Percentiles rank a stretch among this genome's conserved stretches.
Conservation (phyloP, 2,797 vertebrate genomes). For the Chromis chromis region DNA sequence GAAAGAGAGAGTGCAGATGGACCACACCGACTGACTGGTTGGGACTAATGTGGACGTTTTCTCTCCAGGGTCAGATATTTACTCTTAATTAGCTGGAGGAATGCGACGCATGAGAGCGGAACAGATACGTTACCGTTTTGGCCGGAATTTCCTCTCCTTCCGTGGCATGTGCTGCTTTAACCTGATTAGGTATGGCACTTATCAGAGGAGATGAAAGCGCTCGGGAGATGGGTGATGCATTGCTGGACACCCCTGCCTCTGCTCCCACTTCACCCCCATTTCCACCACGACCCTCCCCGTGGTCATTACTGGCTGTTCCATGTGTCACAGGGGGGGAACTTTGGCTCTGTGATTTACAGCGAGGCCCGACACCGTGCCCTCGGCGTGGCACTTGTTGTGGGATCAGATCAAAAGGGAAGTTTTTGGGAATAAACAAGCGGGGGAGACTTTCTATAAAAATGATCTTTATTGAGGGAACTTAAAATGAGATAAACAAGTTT, state of each 20-base stretch:
- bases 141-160: conserved; percentile 85
- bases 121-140: conserved; percentile 88
- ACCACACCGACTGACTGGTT: conserved; percentile 84
- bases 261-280: conserved; percentile 62
- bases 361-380: conserved; percentile 38
- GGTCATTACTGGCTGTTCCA: conserved; percentile 52
- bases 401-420: conserved; percentile 55
- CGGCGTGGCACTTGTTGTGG: conserved; percentile 48
- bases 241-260: conserved; percentile 73
- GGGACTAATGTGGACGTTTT: conserved; percentile 83
- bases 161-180: conserved; percentile 84
- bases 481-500: conserved; percentile 76
- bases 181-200: conserved; percentile 89
- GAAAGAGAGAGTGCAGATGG: conserved; percentile 84
- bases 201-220: conserved; percentile 86
- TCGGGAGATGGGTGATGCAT: conserved; percentile 75
- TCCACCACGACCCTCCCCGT: conserved; percentile 40
- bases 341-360: conserved; percentile 64
- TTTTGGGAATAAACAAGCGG: conserved; percentile 55
- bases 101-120: conserved; percentile 87
- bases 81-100: conserved; percentile 88
- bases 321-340: no score
- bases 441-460: conserved; percentile 63
- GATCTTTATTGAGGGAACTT: conserved; percentile 57
- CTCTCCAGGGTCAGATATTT: conserved; percentile 87